A percentile compares a stretch with the other conserved stretches of the same genome.
These are phyloP conservation scores for Rhizoglyphus robini DNA, from an alignment of 1,140 invertebrate species.

Conservation along the genomic window DNA sequence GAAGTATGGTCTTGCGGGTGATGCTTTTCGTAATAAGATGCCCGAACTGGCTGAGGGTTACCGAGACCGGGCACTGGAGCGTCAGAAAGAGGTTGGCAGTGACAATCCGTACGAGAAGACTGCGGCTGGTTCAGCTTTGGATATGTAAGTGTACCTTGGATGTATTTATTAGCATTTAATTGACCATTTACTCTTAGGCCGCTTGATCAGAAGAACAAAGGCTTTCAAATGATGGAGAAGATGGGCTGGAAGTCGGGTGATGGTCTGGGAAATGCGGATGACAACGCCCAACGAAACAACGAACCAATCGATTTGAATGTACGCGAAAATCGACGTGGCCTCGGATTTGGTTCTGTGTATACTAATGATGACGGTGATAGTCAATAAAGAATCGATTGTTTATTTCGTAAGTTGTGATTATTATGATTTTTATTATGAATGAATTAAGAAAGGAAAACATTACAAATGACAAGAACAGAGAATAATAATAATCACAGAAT, in stretches of 20 bases:
- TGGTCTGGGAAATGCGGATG: conserved; percentile 36
- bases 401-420: no score
- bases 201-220: conserved; percentile 63
- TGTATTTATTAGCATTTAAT: conserved; percentile 7
- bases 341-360: no score
- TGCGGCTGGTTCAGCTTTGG: conserved; percentile 59
- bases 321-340: not conserved
- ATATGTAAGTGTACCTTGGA: conserved; percentile 48
- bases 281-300: not conserved
- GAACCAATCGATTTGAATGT: not conserved
- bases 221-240: conserved; percentile 54
- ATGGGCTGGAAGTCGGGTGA: conserved; percentile 44
- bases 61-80: conserved; percentile 59
- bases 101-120: conserved; percentile 60
- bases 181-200: conserved; percentile 42
- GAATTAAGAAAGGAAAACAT: no score
- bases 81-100: conserved; percentile 61
- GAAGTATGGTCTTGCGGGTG: conserved; percentile 52
- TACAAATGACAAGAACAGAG: no score
- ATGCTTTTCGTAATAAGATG: not conserved
- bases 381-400: no score
- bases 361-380: no score
- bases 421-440: no score
- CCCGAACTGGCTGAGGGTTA: conserved; percentile 39
- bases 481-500: no score